Base-by-base conservation (phyloP, 1,140 invertebrate genomes). In the Cyphomyrmex costatus region DNA sequence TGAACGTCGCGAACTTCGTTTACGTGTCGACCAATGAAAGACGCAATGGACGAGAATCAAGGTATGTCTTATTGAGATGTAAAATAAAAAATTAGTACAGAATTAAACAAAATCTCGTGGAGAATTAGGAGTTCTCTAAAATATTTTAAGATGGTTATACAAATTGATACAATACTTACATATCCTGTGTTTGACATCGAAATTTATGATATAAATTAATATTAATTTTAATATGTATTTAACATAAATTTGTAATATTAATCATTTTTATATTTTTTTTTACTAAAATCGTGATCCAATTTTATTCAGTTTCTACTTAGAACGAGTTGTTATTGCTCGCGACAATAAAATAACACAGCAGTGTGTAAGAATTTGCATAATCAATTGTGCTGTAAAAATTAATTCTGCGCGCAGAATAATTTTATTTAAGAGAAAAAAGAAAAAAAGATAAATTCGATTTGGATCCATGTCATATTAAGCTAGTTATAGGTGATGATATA, bases 1-100 rank as follows among this genome's bases (percentile, higher is more conserved):
- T 51, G 58, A n/a, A 8, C 16, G 16, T 24, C n/a, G 24, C 53
- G 36, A 71, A 27, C 14, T 42, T 10, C 46, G 14, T n/a, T 30
- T 21, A 14, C 36, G 10, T 33, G 46, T 14, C 21, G 33, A 1
- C 46, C 24, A 12, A 80, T 60, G 19, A 74, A 73, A 46, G 68
- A 10, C 24, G 21, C 46, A 6, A 82, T 12, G 24, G 53, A 71
- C 1, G 78, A 60, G 42, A 73, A 73, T 33, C 68, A 74, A 83
- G 79, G 79, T 83, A 83, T 6, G 14, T 2, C 10, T 46, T n/a
- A n/a, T n/a, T 49, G 36, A 30, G 1, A 21, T 53, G 42, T 63
- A n/a, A 88, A 78, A 88, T 74, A 65, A 58, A 58, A 78, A 60
- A 2, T 65, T 14, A 14, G 30, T 24, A 16, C 21, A 4, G 19